A percentile compares a stretch with the other conserved stretches of the same genome.
Evolutionary conservation across 2,113 vertebrate genomes (phyloP).

Genomic region (Myanophis thanlyinensis): DNA sequence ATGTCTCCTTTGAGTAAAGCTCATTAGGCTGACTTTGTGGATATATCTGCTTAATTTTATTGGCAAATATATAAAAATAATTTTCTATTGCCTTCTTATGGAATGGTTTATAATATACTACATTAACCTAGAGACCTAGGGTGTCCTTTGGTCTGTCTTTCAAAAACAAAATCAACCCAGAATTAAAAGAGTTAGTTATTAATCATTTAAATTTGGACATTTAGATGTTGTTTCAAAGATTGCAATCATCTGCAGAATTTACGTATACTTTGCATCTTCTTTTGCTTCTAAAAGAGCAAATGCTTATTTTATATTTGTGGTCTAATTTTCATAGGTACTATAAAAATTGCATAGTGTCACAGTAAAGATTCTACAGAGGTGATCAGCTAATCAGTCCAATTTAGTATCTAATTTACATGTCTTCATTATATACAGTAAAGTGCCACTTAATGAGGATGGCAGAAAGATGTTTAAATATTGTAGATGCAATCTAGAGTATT

Average conservation of each 20-base stretch:
- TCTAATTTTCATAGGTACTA: constrained; percentile 2
- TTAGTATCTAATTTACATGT: constrained; percentile 52
- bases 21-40: neutral
- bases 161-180: neutral
- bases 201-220: neutral
- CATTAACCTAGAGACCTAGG: neutral
- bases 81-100: neutral
- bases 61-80: neutral
- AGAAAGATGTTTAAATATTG: neutral
- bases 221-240: neutral
- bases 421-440: constrained; percentile 20
- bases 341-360: neutral
- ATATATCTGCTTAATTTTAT: neutral
- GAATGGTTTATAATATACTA: neutral
- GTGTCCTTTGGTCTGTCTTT: neutral
- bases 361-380: neutral
- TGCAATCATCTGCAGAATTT: neutral
- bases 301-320: neutral
- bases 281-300: rapidly evolving
- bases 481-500: constrained; percentile 6
- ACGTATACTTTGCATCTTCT: neutral
- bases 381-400: constrained; percentile 29
- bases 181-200: neutral
- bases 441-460: constrained; percentile 3
- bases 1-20: neutral